These are phyloP conservation scores for Chrysemys picta DNA, from an alignment of 2,113 vertebrate species.

Conservation along the genomic window DNA sequence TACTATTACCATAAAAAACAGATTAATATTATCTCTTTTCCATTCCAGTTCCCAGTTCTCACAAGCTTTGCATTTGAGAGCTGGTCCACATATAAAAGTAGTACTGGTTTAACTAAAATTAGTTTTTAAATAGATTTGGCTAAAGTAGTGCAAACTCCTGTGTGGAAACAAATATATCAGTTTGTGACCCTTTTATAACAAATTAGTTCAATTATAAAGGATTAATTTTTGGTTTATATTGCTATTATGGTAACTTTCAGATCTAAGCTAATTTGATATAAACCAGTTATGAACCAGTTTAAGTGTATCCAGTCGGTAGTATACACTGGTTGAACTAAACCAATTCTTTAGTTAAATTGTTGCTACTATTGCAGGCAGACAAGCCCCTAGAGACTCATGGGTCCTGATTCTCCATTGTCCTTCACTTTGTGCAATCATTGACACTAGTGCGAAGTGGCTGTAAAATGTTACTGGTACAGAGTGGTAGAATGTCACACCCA, in stretches of 20 bases:
- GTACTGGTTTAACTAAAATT: not conserved
- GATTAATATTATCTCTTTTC: not conserved
- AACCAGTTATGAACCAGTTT: constrained; percentile 67
- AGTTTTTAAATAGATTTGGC: not conserved
- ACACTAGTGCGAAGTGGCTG: not conserved
- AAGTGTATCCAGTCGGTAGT: constrained; percentile 64
- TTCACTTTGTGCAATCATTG: constrained; percentile 52
- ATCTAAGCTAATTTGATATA: constrained; percentile 68
- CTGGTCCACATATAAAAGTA: not conserved
- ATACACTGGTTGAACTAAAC: constrained; percentile 51
- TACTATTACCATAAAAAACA: not conserved
- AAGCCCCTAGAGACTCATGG: constrained; percentile 15
- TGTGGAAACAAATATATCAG: not conserved
- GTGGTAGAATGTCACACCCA: constrained; percentile 51
- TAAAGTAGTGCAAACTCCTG: not conserved
- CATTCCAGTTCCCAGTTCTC: not conserved
- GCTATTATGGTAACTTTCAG: constrained; percentile 56
- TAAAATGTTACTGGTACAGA: constrained; percentile 28
- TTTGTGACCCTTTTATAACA: constrained; percentile 16
- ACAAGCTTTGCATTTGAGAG: not conserved
- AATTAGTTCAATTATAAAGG: not conserved
- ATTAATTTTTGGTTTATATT: constrained; percentile 42
- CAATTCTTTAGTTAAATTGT: constrained; percentile 67
- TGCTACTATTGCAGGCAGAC: constrained; percentile 43
- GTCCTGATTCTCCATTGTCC: constrained; percentile 35